A percentile compares a stretch with the other conserved stretches of the same genome.
Conservation (phyloP, 2,113 vertebrate genomes). For the Lepidiolamprologus cunningtoni region DNA sequence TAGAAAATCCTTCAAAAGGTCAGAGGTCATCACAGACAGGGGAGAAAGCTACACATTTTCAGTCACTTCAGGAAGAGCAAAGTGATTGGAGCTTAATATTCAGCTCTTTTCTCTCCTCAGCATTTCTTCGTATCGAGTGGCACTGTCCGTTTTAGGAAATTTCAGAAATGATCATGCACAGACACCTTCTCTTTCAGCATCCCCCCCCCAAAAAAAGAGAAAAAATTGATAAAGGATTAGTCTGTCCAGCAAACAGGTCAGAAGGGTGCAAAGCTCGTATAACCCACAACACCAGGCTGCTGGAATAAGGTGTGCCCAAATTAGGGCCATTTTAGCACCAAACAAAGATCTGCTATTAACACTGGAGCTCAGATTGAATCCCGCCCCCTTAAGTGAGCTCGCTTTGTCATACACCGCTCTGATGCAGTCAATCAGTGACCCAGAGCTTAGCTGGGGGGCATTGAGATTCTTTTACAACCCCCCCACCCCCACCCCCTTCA, state of each 20-base stretch:
- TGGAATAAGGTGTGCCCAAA: not conserved
- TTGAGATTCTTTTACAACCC: conserved; percentile 57
- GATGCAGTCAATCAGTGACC: conserved; percentile 66
- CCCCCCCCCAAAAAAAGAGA: accelerated
- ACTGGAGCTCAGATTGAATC: conserved; percentile 5
- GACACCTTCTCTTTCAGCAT: not conserved
- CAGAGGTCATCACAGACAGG: not conserved
- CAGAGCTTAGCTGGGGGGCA: conserved; percentile 57
- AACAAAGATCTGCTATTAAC: conserved; percentile 29
- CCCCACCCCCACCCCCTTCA: conserved; percentile 19
- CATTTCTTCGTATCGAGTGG: not conserved
- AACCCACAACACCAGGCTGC: not conserved
- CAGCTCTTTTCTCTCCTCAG: not conserved
- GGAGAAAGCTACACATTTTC: not conserved
- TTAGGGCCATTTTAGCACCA: conserved; percentile 14
- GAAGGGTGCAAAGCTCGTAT: not conserved
- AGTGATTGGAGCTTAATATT: not conserved
- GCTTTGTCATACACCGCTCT: conserved; percentile 51
- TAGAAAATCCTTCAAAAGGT: not conserved
- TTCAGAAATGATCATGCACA: not conserved
- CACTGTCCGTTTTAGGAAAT: not conserved
- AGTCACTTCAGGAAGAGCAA: not conserved
- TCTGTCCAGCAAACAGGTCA: not conserved
- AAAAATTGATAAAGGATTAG: not conserved
- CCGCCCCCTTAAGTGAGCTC: conserved; percentile 47